phyloP scores from a whole-genome alignment of 2,888 invertebrate species.

The Xylocampa areola region DNA sequence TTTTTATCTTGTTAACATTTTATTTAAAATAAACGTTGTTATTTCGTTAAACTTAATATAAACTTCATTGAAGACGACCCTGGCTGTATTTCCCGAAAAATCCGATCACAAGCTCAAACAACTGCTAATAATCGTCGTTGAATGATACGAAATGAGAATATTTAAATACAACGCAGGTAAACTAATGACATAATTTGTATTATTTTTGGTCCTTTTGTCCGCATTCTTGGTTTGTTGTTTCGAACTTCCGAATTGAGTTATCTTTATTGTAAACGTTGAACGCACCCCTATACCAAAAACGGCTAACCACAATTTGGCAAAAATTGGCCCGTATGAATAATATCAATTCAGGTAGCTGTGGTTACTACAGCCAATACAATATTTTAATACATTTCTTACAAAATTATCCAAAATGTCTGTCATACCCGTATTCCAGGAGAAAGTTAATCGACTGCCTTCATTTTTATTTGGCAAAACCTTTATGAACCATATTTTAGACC shows the following conservation, averaged over 20 bases:
- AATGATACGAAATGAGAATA: not conserved
- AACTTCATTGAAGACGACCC: too few species aligned
- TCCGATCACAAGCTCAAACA: too few species aligned
- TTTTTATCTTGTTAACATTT: too few species aligned
- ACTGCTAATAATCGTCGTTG: too few species aligned
- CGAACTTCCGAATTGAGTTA: slow-evolving; percentile 1
- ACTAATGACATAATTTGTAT: not conserved
- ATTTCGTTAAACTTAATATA: too few species aligned
- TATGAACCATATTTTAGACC: slow-evolving; percentile 27
- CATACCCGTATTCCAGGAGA: slow-evolving; percentile 38
- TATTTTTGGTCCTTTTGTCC: slow-evolving; percentile 6
- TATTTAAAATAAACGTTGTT: too few species aligned
- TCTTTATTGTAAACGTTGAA: not conserved
- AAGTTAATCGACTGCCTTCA: slow-evolving; percentile 13
- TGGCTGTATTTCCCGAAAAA: too few species aligned
- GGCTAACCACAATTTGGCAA: slow-evolving; percentile 44
- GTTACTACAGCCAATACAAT: slow-evolving; percentile 48
- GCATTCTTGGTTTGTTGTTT: not conserved
- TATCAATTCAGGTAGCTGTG: slow-evolving; percentile 78
- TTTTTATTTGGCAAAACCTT: slow-evolving; percentile 21
- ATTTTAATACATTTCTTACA: slow-evolving; percentile 29
- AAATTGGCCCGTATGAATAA: slow-evolving; percentile 76
- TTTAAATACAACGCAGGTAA: not conserved
- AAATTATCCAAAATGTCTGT: slow-evolving; percentile 26
- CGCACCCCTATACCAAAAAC: slow-evolving; percentile 22